Evolutionary conservation across 1,140 invertebrate species (phyloP).

Genomic region (Adelges cooleyi): DNA sequence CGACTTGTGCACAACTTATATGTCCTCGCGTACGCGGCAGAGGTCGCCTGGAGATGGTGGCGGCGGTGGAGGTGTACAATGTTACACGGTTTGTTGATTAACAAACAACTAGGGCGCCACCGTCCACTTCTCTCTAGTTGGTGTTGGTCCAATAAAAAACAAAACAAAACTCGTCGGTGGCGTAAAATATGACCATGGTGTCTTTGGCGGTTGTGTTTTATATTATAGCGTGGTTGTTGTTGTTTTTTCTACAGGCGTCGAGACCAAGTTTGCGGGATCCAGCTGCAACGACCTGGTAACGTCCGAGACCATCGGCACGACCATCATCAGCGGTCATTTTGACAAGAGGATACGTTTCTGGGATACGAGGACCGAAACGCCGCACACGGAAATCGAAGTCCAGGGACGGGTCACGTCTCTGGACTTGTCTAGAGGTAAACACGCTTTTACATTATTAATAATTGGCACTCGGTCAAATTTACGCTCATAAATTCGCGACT

Average conservation of each 20-base stretch:
- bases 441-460: constrained; percentile 20
- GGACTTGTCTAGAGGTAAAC: constrained; percentile 74
- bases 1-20: background rate
- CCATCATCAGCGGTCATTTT: constrained; percentile 93
- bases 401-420: constrained; percentile 92
- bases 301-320: constrained; percentile 72
- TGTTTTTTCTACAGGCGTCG: constrained; percentile 53
- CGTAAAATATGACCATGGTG: too few relatives aligned
- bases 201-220: background rate
- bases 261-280: constrained; percentile 94
- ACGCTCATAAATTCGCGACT: too few relatives aligned
- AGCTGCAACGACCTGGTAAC: constrained; percentile 93
- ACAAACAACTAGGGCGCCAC: too few relatives aligned
- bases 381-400: constrained; percentile 70
- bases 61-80: background rate
- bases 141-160: too few relatives aligned
- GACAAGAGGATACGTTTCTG: constrained; percentile 95
- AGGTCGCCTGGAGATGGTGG: too few relatives aligned
- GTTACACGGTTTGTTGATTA: background rate
- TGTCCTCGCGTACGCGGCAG: background rate
- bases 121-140: too few relatives aligned
- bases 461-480: background rate
- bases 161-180: too few relatives aligned
- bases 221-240: background rate
- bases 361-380: constrained; percentile 75